phyloP scores from a whole-genome alignment of 2,797 vertebrate genomes.

The Harpagifer antarcticus region DNA sequence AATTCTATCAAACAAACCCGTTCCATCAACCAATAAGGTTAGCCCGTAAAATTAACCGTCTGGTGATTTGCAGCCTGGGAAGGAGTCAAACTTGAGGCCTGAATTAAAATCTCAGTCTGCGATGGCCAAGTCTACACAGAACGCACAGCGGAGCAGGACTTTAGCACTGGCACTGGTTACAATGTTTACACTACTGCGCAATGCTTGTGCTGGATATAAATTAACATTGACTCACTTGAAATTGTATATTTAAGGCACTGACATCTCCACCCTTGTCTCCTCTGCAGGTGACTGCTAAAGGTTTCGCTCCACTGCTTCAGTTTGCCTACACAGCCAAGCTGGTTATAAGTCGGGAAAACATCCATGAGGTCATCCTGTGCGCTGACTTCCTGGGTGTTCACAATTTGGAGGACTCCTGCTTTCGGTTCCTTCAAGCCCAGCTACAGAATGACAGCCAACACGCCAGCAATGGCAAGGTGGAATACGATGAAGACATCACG shows the following conservation, averaged over 20 bases:
- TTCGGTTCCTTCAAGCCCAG: conserved; percentile 93
- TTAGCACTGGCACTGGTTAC: no score
- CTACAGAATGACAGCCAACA: conserved; percentile 89
- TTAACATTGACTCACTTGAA: no score
- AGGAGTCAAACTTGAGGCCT: no score
- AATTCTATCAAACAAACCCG: no score
- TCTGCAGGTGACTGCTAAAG: conserved; percentile 92
- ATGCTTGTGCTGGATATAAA: no score
- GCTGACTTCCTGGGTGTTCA: conserved; percentile 94
- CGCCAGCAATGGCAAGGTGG: conserved; percentile 81
- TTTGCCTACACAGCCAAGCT: conserved; percentile 98
- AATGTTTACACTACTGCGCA: no score
- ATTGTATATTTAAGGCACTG: not conserved
- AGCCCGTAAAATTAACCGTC: no score
- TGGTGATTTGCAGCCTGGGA: no score
- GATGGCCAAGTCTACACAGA: no score
- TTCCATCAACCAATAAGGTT: no score
- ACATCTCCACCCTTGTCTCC: conserved; percentile 7
- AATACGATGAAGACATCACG: conserved; percentile 78
- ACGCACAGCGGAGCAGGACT: no score
- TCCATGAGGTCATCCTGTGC: conserved; percentile 95
- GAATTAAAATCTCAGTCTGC: no score
- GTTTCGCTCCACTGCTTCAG: conserved; percentile 94
- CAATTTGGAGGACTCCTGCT: conserved; percentile 96
- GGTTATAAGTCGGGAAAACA: conserved; percentile 93